A percentile compares a stretch with the other conserved stretches of the same genome.
Evolutionary conservation across 1,140 invertebrate genomes (phyloP).

Genomic region (Brachionus rubens): DNA sequence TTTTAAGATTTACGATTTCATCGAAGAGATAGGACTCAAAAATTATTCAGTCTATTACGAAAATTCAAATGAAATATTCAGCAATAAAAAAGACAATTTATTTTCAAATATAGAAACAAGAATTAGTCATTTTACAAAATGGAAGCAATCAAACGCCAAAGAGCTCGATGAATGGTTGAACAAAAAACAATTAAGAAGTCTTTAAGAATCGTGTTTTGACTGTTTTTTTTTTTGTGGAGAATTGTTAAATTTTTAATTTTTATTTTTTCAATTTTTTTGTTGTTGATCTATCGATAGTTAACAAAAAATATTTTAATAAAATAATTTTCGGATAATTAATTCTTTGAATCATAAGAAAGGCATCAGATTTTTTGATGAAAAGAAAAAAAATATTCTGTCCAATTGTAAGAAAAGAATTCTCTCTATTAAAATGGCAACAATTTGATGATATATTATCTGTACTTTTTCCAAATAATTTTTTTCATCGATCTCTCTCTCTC

Average conservation of each 20-base stretch:
- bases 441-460: not conserved
- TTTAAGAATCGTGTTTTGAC: not conserved
- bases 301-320: constrained; percentile 2
- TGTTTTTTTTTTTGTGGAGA: not conserved
- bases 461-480: not conserved
- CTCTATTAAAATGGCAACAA: not conserved
- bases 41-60: constrained; percentile 33
- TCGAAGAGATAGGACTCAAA: not conserved
- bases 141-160: constrained; percentile 8
- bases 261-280: too few species aligned
- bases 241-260: not conserved
- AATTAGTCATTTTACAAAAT: constrained; percentile 31
- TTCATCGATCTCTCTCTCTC: too few species aligned
- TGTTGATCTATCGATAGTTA: too few species aligned
- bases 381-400: not conserved
- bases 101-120: constrained; percentile 15
- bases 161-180: not conserved
- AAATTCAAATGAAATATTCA: constrained; percentile 18
- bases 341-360: not conserved
- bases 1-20: constrained; percentile 21
- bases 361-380: constrained; percentile 12
- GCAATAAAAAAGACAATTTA: constrained; percentile 8
- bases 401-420: too few species aligned
- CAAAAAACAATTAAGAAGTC: constrained; percentile 29
- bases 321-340: not conserved